Percentiles rank a stretch among this genome's conserved stretches.
Conservation (phyloP, 92 coral and sea anemone genomes). For the Epizoanthus scotinus region DNA sequence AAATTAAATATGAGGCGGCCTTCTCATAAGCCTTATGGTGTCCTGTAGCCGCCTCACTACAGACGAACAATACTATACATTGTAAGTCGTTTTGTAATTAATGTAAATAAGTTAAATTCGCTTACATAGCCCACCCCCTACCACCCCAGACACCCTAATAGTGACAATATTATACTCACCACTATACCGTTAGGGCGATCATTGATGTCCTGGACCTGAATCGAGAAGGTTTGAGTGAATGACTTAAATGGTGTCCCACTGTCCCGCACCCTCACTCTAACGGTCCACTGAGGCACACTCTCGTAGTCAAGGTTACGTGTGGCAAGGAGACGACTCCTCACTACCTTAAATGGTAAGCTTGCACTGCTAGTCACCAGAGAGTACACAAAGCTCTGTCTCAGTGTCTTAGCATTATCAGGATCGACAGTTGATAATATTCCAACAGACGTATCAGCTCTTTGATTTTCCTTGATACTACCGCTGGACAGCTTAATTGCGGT, state of each 20-base stretch:
- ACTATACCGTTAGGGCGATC: slow-evolving; percentile 73
- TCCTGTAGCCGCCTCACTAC: too few relatives aligned
- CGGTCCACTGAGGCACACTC: slow-evolving; percentile 71
- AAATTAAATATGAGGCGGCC: too few relatives aligned
- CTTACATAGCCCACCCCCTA: too few relatives aligned
- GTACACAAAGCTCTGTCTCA: slow-evolving; percentile 58
- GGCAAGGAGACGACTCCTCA: slow-evolving; percentile 59
- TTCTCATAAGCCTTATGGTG: too few relatives aligned
- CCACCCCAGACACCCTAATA: not conserved
- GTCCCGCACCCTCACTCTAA: slow-evolving; percentile 69
- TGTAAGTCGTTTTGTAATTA: too few relatives aligned
- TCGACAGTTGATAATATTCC: slow-evolving; percentile 67
- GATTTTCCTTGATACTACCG: slow-evolving; percentile 66
- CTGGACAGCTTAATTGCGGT: slow-evolving; percentile 63
- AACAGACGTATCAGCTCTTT: slow-evolving; percentile 48
- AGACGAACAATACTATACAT: too few relatives aligned
- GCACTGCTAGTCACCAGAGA: slow-evolving; percentile 50
- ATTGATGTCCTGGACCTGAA: slow-evolving; percentile 72
- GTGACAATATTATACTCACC: slow-evolving; percentile 43
- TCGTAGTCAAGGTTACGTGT: slow-evolving; percentile 76
- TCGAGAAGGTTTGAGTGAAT: slow-evolving; percentile 56
- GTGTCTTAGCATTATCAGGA: slow-evolving; percentile 75
- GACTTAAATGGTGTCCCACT: slow-evolving; percentile 64
- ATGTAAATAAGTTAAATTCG: too few relatives aligned
- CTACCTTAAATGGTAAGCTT: slow-evolving; percentile 63